phyloP scores from a whole-genome alignment of 35 echinoderm and acorn worm species.

The Ptychodera flava region DNA sequence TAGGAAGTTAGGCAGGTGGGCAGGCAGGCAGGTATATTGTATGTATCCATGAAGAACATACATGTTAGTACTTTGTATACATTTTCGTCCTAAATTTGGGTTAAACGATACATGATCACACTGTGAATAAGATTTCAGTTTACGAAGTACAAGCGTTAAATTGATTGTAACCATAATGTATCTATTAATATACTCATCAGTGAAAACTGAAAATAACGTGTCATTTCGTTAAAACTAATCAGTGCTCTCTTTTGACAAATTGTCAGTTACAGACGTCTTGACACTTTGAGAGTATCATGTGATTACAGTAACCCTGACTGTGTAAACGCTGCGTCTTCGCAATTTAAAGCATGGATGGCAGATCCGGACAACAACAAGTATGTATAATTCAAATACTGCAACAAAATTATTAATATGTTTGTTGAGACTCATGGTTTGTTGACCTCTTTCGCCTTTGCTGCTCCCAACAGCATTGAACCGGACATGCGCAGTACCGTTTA shows the following conservation, averaged over 20 bases:
- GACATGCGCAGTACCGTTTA: conserved; percentile 53
- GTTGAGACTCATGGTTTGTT: too few species aligned
- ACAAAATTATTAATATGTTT: neutral
- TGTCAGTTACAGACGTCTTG: conserved; percentile 54
- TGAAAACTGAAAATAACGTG: neutral
- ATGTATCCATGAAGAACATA: too few species aligned
- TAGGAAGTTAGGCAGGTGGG: neutral
- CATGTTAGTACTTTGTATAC: too few species aligned
- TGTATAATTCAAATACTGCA: neutral
- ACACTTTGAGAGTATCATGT: conserved; percentile 71
- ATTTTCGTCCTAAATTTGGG: too few species aligned
- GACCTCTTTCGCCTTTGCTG: too few species aligned
- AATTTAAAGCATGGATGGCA: conserved; percentile 66
- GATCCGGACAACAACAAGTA: conserved; percentile 55
- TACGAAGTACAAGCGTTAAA: neutral
- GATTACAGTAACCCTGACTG: conserved; percentile 73
- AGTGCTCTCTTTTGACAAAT: too few species aligned
- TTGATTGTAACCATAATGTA: neutral
- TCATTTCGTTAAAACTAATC: neutral
- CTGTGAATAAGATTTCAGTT: too few species aligned
- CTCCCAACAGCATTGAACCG: conserved; percentile 59
- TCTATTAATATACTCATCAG: neutral
- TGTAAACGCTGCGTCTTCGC: conserved; percentile 18
- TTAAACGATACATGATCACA: too few species aligned
- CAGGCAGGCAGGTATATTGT: neutral